Evolutionary conservation across 1,140 invertebrate species (phyloP).

Genomic region (Aphelinus certus): DNA sequence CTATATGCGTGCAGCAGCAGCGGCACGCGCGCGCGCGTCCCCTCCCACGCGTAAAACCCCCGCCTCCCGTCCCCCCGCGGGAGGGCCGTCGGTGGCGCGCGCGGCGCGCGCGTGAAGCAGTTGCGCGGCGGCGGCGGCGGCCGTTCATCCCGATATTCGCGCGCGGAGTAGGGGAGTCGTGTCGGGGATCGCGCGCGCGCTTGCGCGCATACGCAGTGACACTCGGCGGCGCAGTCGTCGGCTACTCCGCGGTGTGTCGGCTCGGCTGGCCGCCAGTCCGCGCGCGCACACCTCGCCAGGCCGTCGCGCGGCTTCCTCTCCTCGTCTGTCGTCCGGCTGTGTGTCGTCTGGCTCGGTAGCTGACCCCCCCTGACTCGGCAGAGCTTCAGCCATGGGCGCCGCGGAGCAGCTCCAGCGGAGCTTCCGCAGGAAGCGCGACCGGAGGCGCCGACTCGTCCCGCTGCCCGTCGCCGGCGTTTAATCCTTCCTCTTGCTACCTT

Average conservation of each 20-base stretch:
- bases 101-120: no score
- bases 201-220: no score
- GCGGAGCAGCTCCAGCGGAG: conserved; percentile 29
- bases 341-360: conserved; percentile 39
- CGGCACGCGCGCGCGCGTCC: no score
- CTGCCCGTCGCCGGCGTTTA: conserved; percentile 39
- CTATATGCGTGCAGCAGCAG: no score
- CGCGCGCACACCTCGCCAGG: conserved; percentile 44
- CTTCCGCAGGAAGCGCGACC: conserved; percentile 21
- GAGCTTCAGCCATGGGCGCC: background rate
- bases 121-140: no score
- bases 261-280: conserved; percentile 29
- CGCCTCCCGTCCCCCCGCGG: no score
- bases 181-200: no score
- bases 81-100: no score
- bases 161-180: no score
- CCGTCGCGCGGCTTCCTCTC: conserved; percentile 17
- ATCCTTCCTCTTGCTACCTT: conserved; percentile 32
- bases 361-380: no score
- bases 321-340: conserved; percentile 51
- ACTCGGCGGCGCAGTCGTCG: conserved; percentile 19
- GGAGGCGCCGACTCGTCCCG: conserved; percentile 30
- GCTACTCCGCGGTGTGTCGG: conserved; percentile 23
- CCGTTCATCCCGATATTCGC: no score
- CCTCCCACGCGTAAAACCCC: no score